A percentile compares a stretch with the other conserved stretches of the same genome.
These are phyloP conservation scores for Odocoileus hemionus DNA, from an alignment of 2,113 vertebrate genomes.

Conservation along the genomic window DNA sequence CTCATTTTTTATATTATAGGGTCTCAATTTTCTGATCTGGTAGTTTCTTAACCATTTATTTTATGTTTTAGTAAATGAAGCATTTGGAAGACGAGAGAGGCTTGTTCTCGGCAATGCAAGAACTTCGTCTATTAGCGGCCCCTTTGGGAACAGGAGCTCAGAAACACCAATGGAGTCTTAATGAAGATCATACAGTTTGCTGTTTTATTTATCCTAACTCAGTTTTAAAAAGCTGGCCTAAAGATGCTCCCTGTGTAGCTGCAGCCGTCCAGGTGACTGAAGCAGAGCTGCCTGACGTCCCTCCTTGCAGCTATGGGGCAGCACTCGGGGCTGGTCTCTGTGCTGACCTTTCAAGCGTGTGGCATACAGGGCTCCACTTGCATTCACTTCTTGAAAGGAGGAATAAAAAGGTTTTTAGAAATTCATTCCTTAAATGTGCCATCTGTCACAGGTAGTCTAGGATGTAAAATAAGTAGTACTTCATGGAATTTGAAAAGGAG, in stretches of 20 bases:
- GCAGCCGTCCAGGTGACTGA: background rate
- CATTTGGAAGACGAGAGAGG: constrained; percentile 89
- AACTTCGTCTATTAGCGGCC: constrained; percentile 61
- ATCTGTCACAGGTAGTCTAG: background rate
- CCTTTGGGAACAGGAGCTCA: constrained; percentile 56
- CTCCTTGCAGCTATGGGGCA: background rate
- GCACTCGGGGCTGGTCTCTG: background rate
- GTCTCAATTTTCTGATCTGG: background rate
- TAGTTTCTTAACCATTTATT: background rate
- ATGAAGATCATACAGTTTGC: background rate
- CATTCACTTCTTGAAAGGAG: background rate
- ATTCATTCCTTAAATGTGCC: background rate
- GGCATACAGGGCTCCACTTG: background rate
- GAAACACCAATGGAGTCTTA: constrained; percentile 80
- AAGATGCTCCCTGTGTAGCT: background rate
- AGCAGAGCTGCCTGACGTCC: background rate
- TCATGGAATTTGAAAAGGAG: background rate
- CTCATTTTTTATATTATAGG: background rate
- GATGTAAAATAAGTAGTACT: background rate
- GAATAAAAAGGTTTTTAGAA: constrained; percentile 17
- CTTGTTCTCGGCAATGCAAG: constrained; percentile 77
- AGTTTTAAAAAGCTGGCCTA: background rate
- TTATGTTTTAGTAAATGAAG: constrained; percentile 86
- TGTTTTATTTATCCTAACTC: background rate
- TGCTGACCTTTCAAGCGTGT: background rate